Evolutionary conservation across 2,113 vertebrate genomes (phyloP), one percentile per base, ranked within the genome.

Genomic region (Aphelocoma coerulescens): DNA sequence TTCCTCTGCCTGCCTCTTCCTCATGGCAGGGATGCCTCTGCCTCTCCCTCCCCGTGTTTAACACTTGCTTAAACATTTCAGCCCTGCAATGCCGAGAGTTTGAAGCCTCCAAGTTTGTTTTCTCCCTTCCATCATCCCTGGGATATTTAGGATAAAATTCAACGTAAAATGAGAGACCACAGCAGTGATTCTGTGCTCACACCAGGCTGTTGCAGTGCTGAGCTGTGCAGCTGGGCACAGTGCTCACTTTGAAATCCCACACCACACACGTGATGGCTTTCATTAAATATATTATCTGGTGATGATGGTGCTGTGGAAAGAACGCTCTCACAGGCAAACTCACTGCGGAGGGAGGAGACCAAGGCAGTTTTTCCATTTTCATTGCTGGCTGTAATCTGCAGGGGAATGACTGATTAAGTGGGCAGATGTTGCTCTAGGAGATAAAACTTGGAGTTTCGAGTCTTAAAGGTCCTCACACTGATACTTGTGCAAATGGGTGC

Each of bases 241-340:
- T 27, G 73, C 67, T 92, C 46, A 41, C 88, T 94, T 93, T 88
- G 93, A 95, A 96, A 95, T 24, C 85, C 90, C 94, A 93, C 57
- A 88, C 73, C 81, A 46, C 49, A 19, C 91, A 88, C 51, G n/a
- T 68, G 91, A 74, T 80, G 72, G 72, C 75, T 96, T 93, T 92
- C 82, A 94, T 95, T 82, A 90, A 74, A 85, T 80, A 96, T 88
- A 95, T 93, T 94, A 63, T 91, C 95, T 95, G 93, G 94, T 71
- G 82, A 76, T 95, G 91, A 96, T 93, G 95, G 93, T 73, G 93
- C 93, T 88, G 39, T 93, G 93, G 96, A 97, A 97, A 95, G 91
- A 97, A 97, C 85, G 11, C 83, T 71, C 95, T 96, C 66, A 85
- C 49, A 87, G 88, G 69, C 87, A 84, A 59, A 43, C 51, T 80